Base-by-base conservation (phyloP, 2,888 invertebrate species). In the Hypsopygia costalis region DNA sequence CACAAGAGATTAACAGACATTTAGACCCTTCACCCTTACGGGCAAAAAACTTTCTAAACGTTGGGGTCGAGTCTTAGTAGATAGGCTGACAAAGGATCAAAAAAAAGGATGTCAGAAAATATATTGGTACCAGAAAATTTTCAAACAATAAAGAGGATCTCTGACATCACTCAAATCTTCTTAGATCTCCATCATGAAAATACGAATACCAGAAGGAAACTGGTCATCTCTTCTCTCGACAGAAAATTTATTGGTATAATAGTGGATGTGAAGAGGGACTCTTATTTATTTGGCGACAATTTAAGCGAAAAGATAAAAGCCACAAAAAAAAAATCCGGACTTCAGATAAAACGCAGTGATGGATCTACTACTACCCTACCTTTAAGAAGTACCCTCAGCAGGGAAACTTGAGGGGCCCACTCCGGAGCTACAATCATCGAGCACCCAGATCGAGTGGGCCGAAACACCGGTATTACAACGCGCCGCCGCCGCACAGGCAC, bases 31-130 rank as follows among this genome's bases (percentile, higher is more conserved):
- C n/a, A n/a, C 1, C 33, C 11, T 12, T 8, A 5, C 5, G 43
- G n/a, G n/a, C n/a, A n/a, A n/a, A n/a, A n/a, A 43, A 10, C 10
- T 38, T 12, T 34, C 38, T 43, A 29, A 43, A 43, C 42, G 42
- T 27, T 42, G 42, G 42, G 42, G 38, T 0, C 20, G 27, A 3
- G 37, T 42, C 6, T 11, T 42, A 7, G 8, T 11, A 4, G 37
- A 42, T n/a, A 37, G 42, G 5, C 21, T 30, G 6, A 29, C 11
- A 8, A 37, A 30, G n/a, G 30, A 37, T 9, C 21, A 10, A 5
- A 37, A 8, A 10, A 30, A 8, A 1, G 1, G 0, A 1, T 37
- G 1, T 6, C 16, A 8, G 11, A 11, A n/a, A 36, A 31, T 7
- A 11, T 31, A 10, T 20, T 21, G 1, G 29, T 46, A 1, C 42